Conservation (phyloP, 2,797 vertebrate species). For the Myripristis murdjan region DNA sequence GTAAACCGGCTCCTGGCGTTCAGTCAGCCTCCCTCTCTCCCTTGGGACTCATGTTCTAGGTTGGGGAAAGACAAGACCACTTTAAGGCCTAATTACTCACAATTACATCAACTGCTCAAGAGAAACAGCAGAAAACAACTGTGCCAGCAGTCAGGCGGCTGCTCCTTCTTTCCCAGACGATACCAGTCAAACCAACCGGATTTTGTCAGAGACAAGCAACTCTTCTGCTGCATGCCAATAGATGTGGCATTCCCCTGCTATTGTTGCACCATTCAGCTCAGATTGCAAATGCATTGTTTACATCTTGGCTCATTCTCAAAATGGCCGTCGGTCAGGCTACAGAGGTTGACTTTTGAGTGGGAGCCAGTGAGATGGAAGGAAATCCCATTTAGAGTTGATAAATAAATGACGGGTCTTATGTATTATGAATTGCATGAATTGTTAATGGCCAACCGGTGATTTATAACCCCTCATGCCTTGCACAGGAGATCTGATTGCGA, state of each 20-base stretch:
- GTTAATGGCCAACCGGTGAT: constrained; percentile 91
- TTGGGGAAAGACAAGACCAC: constrained; percentile 73
- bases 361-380: constrained; percentile 84
- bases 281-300: constrained; percentile 45
- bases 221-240: constrained; percentile 8
- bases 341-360: constrained; percentile 60
- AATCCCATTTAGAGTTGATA: constrained; percentile 90
- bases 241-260: neutral
- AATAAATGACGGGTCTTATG: constrained; percentile 92
- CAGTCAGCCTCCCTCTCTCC: constrained; percentile 30
- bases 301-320: constrained; percentile 53
- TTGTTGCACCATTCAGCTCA: constrained; percentile 3
- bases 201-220: constrained; percentile 16
- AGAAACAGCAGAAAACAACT: constrained; percentile 72
- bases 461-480: constrained; percentile 89
- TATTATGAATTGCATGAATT: constrained; percentile 95
- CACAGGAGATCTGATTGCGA: constrained; percentile 85
- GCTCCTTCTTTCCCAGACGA: constrained; percentile 42
- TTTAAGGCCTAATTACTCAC: constrained; percentile 79
- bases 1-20: constrained; percentile 29
- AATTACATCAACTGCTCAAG: constrained; percentile 74
- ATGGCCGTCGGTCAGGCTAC: constrained; percentile 62
- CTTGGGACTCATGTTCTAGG: constrained; percentile 64
- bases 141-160: constrained; percentile 59
- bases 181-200: constrained; percentile 31